These are phyloP conservation scores for Athene noctua DNA, from an alignment of 2,113 vertebrate genomes.

Conservation along the genomic window DNA sequence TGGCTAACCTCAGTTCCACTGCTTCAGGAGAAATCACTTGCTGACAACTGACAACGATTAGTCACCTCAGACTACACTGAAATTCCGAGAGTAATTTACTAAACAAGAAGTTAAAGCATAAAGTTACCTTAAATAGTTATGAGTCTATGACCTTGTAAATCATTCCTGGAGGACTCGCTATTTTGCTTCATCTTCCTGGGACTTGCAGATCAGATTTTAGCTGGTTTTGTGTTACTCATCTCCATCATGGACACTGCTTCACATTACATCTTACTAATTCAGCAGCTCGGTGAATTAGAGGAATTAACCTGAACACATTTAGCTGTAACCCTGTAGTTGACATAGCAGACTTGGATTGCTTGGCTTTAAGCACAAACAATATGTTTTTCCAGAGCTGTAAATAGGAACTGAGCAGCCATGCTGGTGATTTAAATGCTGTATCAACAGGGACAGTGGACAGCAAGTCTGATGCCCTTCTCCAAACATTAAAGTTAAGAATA, in stretches of 20 bases:
- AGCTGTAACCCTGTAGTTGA: background rate
- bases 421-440: background rate
- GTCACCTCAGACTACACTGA: background rate
- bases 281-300: background rate
- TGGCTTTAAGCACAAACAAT: conserved; percentile 20
- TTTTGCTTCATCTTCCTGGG: background rate
- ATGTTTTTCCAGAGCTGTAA: conserved; percentile 9
- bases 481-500: background rate
- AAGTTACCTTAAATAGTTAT: background rate
- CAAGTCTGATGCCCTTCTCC: background rate
- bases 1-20: background rate
- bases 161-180: background rate
- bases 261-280: conserved; percentile 6
- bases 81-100: background rate
- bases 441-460: background rate
- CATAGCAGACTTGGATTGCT: background rate
- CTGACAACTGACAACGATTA: background rate
- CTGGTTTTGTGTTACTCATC: conserved; percentile 39
- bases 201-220: background rate
- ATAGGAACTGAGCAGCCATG: conserved; percentile 16
- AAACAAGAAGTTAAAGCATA: background rate
- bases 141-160: background rate
- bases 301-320: background rate
- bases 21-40: background rate
- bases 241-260: background rate